Base-by-base conservation (phyloP, 2,888 invertebrate species). In the Lycia hirtaria region DNA sequence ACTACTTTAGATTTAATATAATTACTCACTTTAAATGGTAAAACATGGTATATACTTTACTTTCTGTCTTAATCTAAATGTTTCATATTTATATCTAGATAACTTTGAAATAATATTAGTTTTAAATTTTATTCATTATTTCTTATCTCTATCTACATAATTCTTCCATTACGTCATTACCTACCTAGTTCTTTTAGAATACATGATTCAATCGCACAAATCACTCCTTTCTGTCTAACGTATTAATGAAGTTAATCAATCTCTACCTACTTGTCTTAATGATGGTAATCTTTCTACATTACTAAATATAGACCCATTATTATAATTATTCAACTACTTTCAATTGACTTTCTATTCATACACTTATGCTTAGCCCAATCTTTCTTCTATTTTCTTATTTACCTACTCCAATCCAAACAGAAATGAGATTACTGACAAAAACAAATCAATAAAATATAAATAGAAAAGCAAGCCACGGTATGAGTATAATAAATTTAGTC, bases 291-390 rank as follows among this genome's bases (percentile, higher is more conserved):
- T 30, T 24, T 33, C 37, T 52, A 17, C 52, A 51, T 57, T 26
- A 48, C 44, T 44, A 48, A 51, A 41, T 45, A 47, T 33, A 24
- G 2, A 33, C 4, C 22, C 47, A 35, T 26, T 28, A 35, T 26
- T 28, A 15, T 17, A 26, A 50, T 37, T 48, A 41, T 47, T 40
- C 19, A n/a, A 47, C 38, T 28, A n/a, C n/a, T n/a, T n/a, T 52
- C 14, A 47, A 41, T 40, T 30, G 49, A 30, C 43, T 48, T 15
- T 32, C 47, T 48, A 28, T 47, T 43, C 56, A 53, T 54, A 33
- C 44, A 44, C 17, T 80, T 76, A 80, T 73, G 84, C 85, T 84
- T 81, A 68, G 75, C 77, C 69, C 64, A 74, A 62, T 69, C 72
- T 74, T 75, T 78, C 76, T 73, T 70, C 73, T 77, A 73, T 69